phyloP scores from a whole-genome alignment of 2,113 vertebrate genomes.

The Caranx melampygus region DNA sequence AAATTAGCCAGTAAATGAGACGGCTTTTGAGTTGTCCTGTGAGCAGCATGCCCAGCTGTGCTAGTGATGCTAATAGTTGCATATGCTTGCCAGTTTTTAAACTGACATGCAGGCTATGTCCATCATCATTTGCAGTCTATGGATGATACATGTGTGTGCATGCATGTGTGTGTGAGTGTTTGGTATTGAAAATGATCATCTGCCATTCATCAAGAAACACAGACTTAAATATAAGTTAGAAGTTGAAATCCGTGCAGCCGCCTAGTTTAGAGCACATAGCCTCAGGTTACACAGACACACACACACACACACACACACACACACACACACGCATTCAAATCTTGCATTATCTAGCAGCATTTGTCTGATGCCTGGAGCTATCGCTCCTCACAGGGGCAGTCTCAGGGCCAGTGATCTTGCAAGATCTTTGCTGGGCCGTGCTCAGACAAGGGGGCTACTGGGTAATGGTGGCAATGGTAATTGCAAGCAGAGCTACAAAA shows the following conservation, averaged over 20 bases:
- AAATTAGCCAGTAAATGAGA: too few relatives aligned
- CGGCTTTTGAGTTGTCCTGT: too few relatives aligned
- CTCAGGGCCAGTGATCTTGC: constrained; percentile 43
- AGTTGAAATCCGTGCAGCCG: constrained; percentile 65
- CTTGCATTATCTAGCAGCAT: neutral
- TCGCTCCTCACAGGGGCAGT: constrained; percentile 32
- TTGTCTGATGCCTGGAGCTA: constrained; percentile 51
- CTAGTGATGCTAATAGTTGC: too few relatives aligned
- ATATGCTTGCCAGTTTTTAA: too few relatives aligned
- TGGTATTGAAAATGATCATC: constrained; percentile 73
- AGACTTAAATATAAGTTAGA: constrained; percentile 69
- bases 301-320: neutral
- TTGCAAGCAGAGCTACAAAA: neutral
- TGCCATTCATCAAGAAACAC: constrained; percentile 71
- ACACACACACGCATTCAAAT: neutral
- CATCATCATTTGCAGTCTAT: too few relatives aligned
- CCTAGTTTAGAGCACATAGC: constrained; percentile 45
- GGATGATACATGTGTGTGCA: neutral
- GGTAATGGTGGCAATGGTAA: neutral
- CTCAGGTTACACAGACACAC: constrained; percentile 7
- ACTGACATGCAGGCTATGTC: too few relatives aligned
- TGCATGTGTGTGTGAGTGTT: neutral
- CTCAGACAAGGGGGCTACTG: neutral
- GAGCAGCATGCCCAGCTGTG: too few relatives aligned
- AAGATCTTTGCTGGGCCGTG: neutral